Percentiles rank a stretch among this genome's conserved stretches.
Evolutionary conservation across 2,113 vertebrate genomes (phyloP).

Genomic region (Plecturocebus donacophilus): DNA sequence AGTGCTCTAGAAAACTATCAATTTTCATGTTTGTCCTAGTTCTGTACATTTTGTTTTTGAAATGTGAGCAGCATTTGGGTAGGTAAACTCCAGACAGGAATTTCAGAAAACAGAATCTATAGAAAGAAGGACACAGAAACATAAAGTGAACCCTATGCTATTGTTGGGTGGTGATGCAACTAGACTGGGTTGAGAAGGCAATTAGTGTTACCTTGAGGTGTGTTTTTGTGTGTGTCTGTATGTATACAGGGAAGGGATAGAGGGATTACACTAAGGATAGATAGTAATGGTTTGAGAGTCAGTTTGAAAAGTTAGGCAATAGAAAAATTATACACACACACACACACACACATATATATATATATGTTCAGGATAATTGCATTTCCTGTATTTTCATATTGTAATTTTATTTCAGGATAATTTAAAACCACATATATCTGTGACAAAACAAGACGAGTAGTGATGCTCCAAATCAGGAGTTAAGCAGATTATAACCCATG

Average conservation of each 20-base stretch:
- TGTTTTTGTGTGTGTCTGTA: neutral
- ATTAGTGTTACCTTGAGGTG: neutral
- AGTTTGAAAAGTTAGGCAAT: neutral
- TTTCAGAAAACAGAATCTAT: neutral
- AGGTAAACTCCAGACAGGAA: neutral
- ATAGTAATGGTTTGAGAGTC: neutral
- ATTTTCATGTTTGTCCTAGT: neutral
- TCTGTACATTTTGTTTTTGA: neutral
- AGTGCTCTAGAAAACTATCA: neutral
- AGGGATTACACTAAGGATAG: neutral
- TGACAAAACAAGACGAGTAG: neutral
- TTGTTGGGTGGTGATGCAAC: neutral
- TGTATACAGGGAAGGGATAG: neutral
- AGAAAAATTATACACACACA: neutral
- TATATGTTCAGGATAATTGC: neutral
- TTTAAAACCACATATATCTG: neutral
- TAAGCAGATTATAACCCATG: neutral
- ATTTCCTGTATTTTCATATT: neutral
- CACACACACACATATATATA: neutral
- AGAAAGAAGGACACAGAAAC: neutral
- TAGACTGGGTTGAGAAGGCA: neutral
- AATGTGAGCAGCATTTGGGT: neutral
- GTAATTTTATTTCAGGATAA: neutral
- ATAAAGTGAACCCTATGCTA: neutral
- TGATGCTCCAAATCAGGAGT: neutral